Evolutionary conservation across 1,140 invertebrate genomes (phyloP).

Genomic region (Solen grandis): DNA sequence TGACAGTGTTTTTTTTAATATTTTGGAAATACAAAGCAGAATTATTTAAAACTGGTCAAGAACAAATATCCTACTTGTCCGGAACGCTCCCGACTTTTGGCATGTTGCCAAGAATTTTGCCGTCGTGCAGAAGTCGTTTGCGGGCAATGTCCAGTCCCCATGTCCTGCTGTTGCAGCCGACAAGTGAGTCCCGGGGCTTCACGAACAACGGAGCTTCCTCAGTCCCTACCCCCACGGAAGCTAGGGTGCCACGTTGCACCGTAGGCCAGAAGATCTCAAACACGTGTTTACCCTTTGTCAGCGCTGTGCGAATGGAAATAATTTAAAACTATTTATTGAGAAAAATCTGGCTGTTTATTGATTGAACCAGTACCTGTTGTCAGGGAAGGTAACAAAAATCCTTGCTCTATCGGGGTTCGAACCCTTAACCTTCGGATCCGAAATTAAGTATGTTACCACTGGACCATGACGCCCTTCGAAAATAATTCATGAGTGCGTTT

Average conservation of each 20-base stretch:
- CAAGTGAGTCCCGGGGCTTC: conserved; percentile 53
- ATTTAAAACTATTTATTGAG: neutral
- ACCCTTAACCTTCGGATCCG: no score
- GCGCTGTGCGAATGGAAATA: conserved; percentile 5
- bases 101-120: conserved; percentile 23
- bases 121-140: conserved; percentile 18
- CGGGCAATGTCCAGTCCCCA: conserved; percentile 57
- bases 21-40: no score
- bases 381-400: neutral
- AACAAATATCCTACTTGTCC: conserved; percentile 54
- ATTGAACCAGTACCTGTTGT: neutral
- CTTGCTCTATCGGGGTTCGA: no score
- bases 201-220: conserved; percentile 47
- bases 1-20: no score
- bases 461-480: no score
- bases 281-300: conserved; percentile 58
- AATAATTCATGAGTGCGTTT: no score
- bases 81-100: conserved; percentile 25
- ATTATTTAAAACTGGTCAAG: no score
- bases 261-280: conserved; percentile 61
- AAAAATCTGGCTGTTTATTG: neutral
- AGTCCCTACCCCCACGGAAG: conserved; percentile 57
- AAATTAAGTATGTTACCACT: no score
- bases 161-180: conserved; percentile 53
- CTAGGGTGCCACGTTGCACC: conserved; percentile 41